Evolutionary conservation across 2,113 vertebrate genomes (phyloP), one percentile per base, ranked within the genome.

Genomic region (Lophura nycthemera): DNA sequence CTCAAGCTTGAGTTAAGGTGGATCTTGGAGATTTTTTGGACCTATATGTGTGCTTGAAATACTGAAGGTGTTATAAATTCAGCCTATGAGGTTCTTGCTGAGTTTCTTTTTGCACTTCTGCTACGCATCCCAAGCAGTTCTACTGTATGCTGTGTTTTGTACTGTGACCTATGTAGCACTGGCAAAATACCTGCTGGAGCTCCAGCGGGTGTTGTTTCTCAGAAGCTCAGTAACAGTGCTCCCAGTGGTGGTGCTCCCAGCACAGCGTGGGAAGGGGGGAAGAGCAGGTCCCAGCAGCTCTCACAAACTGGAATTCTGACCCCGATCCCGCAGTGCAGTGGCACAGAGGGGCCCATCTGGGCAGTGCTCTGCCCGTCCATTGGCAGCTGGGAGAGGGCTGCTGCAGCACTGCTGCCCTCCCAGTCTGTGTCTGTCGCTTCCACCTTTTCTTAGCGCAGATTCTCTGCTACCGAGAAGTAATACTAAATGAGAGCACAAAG

Each of bases 121-220:
- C 13, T 70, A 45, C 7, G 1, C 19, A 32, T 40, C 40, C 73
- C 11, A 4, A 8, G 27, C 21, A n/a, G 16, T 1, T 4, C 38
- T 34, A 3, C 1, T 5, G 27, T 8, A 32, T 3, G 6, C 8
- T 21, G 24, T 5, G 5, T 8, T 16, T 43, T 13, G 16, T 3
- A 5, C 27, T 11, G 1, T 2, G 21, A 14, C 9, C 32, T 5
- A 3, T 2, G 45, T 3, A 20, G 32, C 16, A 7, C 14, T 6
- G 6, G 47, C 6, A 24, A 13, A 56, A n/a, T 43, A 24, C 34
- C 38, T 63, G 69, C 21, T 12, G 2, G 16, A 24, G 2, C 64
- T 21, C 4, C 43, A 25, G 25, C 20, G 22, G 45, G 14, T 10
- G 13, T 32, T 29, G 24, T 36, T 47, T 16, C 79, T 43, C 50